These are phyloP conservation scores for Petroica traversi DNA, from an alignment of 2,113 vertebrate species.

Conservation along the genomic window DNA sequence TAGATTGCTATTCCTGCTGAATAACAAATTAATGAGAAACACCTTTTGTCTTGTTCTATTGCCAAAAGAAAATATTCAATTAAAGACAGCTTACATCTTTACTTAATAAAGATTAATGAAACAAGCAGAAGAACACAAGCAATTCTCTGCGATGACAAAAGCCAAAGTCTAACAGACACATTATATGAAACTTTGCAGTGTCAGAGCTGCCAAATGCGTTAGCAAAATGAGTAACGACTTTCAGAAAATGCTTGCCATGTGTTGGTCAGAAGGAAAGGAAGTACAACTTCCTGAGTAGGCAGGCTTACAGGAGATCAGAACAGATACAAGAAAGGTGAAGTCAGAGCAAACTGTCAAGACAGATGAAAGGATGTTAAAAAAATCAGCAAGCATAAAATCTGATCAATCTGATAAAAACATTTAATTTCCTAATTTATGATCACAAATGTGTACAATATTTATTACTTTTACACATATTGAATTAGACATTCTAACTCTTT, in stretches of 20 bases:
- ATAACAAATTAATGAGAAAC: constrained; percentile 73
- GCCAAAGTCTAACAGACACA: neutral
- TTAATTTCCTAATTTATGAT: neutral
- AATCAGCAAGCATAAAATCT: neutral
- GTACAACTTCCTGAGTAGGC: constrained; percentile 23
- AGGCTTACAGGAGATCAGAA: neutral
- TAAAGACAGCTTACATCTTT: constrained; percentile 65
- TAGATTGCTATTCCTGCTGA: constrained; percentile 47
- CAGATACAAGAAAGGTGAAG: constrained; percentile 31
- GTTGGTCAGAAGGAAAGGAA: constrained; percentile 41
- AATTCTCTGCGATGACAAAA: constrained; percentile 38
- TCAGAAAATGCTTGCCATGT: constrained; percentile 56
- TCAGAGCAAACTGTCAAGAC: neutral
- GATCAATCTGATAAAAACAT: neutral
- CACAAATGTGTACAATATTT: neutral
- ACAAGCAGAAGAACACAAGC: constrained; percentile 59
- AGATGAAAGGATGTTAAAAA: neutral
- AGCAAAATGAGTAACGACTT: neutral
- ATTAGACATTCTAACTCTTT: neutral
- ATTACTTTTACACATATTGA: neutral
- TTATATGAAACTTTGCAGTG: constrained; percentile 28
- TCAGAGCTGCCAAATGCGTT: constrained; percentile 40
- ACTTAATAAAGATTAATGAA: constrained; percentile 73
- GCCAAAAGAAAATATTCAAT: constrained; percentile 67
- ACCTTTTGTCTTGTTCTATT: constrained; percentile 55